Base-by-base conservation (phyloP, 2,888 invertebrate species). In the Parthenolecanium corni region DNA sequence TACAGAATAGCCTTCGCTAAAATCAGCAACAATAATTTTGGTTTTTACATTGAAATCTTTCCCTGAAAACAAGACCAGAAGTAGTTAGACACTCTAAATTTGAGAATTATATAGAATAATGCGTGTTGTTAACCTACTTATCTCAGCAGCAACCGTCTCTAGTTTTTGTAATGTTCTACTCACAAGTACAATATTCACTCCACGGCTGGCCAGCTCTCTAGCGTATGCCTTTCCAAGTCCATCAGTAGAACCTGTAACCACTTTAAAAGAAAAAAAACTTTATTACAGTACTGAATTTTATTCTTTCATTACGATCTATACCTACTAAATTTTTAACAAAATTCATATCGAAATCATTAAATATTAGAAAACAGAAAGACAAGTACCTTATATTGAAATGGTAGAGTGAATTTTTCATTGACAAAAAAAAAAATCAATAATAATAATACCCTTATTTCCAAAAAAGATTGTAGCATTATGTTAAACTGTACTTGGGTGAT, bases 161-260 rank as follows among this genome's bases (percentile, higher is more conserved):
- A 93, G 76, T 72, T 89, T 91, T 20, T 84, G 82, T 65, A 80
- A 75, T 67, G 79, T 85, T 68, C 92, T 77, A 71, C 90, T 89
- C 67, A 92, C 84, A 65, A 93, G 78, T 63, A 89, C 82, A 61
- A 92, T 74, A 73, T 86, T 89, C 67, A 91, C 74, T 3, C 86
- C 85, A 65, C 82, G 79, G 54, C 79, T 78, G 4, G 90, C 91
- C 69, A 92, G 75, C 75, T 89, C 86, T 68, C 78, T 74, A 42
- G 89, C 87, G 72, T 92, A 93, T 67, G 88, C 86, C 75, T 85
- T 88, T 52, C 92, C 92, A 71, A 93, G 90, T 64, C 92, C 92
- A 75, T 93, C 92, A 0, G 92, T 91, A 36, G 85, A 84, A 12
- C 92, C 92, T 1, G 92, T 93, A 56, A 93, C 80, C 68, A 89